Conservation (phyloP, 2,797 vertebrate genomes). For the Percopsis omiscomaycus region DNA sequence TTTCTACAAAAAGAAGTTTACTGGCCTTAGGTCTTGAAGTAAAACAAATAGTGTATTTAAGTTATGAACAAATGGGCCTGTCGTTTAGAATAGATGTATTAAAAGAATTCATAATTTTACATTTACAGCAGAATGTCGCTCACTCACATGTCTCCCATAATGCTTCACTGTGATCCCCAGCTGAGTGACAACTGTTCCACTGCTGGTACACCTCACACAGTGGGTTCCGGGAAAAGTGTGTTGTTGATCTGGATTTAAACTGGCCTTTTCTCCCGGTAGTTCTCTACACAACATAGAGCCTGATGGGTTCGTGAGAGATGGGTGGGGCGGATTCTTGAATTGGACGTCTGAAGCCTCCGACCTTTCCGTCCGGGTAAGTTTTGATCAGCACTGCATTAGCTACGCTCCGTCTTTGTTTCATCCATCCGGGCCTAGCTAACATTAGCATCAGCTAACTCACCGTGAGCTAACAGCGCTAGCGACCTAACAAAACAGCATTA, state of each 20-base stretch:
- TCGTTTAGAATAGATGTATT: too few relatives aligned
- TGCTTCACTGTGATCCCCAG: constrained; percentile 52
- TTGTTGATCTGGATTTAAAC: constrained; percentile 44
- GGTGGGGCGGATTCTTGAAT: constrained; percentile 40
- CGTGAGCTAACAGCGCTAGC: constrained; percentile 47
- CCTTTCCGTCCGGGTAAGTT: constrained; percentile 69
- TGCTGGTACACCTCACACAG: constrained; percentile 29
- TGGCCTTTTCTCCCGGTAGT: constrained; percentile 5
- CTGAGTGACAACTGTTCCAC: constrained; percentile 41
- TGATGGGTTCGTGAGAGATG: constrained; percentile 43
- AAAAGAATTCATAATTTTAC: too few relatives aligned
- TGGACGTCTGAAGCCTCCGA: constrained; percentile 46
- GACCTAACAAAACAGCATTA: constrained; percentile 43
- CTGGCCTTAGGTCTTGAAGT: too few relatives aligned
- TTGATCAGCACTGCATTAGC: constrained; percentile 35
- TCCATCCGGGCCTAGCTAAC: constrained; percentile 63
- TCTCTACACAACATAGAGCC: neutral
- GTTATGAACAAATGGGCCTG: too few relatives aligned
- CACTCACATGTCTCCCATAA: constrained; percentile 47
- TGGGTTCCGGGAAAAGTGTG: constrained; percentile 58
- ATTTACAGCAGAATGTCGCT: neutral
- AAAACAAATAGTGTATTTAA: neutral
- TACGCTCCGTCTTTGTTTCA: constrained; percentile 74
- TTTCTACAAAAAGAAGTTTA: too few relatives aligned
- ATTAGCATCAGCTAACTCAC: constrained; percentile 26